Conservation (phyloP, 2,113 vertebrate genomes). For the Paratilapia polleni region DNA sequence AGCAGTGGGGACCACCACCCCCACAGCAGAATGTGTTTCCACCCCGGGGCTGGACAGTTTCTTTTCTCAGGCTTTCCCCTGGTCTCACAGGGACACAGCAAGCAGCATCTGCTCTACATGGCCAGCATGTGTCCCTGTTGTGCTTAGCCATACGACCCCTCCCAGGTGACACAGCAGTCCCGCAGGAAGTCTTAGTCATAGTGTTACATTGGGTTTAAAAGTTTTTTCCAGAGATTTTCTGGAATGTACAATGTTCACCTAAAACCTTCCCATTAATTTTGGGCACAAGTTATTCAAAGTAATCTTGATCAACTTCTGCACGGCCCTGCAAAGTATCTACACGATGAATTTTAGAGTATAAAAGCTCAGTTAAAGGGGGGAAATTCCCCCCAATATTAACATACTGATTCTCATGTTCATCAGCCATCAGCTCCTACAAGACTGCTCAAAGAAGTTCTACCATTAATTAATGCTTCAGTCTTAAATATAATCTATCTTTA, state of each 20-base stretch:
- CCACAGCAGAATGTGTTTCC: conserved; percentile 57
- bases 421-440: no score
- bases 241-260: not conserved
- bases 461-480: no score
- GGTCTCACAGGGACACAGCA: conserved; percentile 43
- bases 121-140: conserved; percentile 40
- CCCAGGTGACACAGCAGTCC: conserved; percentile 34
- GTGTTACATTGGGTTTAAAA: conserved; percentile 39
- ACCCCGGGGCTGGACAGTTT: conserved; percentile 37
- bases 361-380: not conserved
- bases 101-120: conserved; percentile 56
- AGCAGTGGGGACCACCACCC: conserved; percentile 24
- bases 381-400: not conserved
- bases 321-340: not conserved
- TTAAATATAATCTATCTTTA: no score
- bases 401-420: not conserved
- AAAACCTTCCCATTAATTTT: not conserved
- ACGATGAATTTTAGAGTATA: not conserved
- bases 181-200: conserved; percentile 45
- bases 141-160: conserved; percentile 5
- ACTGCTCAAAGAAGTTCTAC: no score
- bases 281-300: not conserved
- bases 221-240: not conserved
- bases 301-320: not conserved
- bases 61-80: conserved; percentile 56